phyloP scores from a whole-genome alignment of 2,888 invertebrate species.

The Exephanes ischioxanthus region DNA sequence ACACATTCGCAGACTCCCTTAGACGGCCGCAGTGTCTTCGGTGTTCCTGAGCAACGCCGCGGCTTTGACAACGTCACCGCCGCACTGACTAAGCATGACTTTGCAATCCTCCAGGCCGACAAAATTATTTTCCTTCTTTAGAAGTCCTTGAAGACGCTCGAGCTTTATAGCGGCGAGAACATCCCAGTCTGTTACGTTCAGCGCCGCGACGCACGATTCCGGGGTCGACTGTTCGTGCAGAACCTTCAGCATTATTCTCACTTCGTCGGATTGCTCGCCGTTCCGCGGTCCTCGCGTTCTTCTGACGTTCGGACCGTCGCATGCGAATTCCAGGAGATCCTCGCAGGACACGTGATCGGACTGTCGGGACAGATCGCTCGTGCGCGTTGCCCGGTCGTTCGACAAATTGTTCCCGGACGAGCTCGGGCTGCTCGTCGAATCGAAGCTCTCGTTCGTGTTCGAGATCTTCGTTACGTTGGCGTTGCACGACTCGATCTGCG shows the following conservation, averaged over 20 bases:
- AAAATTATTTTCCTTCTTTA: slow-evolving; percentile 82
- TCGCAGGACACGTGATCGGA: slow-evolving; percentile 96
- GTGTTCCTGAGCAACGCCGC: slow-evolving; percentile 81
- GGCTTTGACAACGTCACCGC: slow-evolving; percentile 83
- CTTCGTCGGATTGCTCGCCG: slow-evolving; percentile 93
- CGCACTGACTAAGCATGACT: slow-evolving; percentile 81
- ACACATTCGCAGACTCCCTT: slow-evolving; percentile 16
- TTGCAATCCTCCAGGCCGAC: slow-evolving; percentile 82
- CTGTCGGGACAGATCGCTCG: slow-evolving; percentile 79
- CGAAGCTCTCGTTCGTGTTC: slow-evolving; percentile 53
- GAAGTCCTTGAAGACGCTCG: slow-evolving; percentile 87
- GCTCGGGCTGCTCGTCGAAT: slow-evolving; percentile 30
- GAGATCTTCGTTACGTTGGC: slow-evolving; percentile 13
- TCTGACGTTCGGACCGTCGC: slow-evolving; percentile 89
- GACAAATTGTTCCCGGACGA: slow-evolving; percentile 41
- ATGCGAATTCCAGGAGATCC: slow-evolving; percentile 95
- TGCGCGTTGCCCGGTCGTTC: slow-evolving; percentile 43
- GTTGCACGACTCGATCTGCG: slow-evolving; percentile 44
- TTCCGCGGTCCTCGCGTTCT: slow-evolving; percentile 92
- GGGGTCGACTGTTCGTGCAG: slow-evolving; percentile 87
- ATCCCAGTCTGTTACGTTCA: slow-evolving; percentile 95
- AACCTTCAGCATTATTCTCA: slow-evolving; percentile 95
- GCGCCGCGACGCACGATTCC: slow-evolving; percentile 91
- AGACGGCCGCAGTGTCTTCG: slow-evolving; percentile 83
- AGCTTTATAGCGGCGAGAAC: slow-evolving; percentile 95